A percentile compares a stretch with the other conserved stretches of the same genome.
These are phyloP conservation scores for Cyrtonyx montezumae DNA, from an alignment of 2,113 vertebrate genomes.

Conservation along the genomic window DNA sequence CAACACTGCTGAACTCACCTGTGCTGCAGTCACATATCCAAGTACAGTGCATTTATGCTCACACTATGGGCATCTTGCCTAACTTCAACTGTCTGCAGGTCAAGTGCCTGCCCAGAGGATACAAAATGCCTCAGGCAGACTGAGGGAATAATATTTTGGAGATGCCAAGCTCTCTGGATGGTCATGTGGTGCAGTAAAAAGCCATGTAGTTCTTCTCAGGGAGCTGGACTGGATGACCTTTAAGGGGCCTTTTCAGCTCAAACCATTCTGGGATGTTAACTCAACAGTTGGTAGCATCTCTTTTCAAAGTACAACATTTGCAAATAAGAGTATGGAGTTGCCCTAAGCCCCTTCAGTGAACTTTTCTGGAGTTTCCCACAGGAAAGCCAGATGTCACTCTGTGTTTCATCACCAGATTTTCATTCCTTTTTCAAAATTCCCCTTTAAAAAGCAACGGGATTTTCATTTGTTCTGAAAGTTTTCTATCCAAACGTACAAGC, in stretches of 20 bases:
- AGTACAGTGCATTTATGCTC: neutral
- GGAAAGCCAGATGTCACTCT: neutral
- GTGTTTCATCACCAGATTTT: neutral
- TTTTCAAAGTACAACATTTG: neutral
- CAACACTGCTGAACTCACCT: neutral
- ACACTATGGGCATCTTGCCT: rapidly evolving
- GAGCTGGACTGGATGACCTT: no score
- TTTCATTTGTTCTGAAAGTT: neutral
- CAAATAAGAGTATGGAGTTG: neutral
- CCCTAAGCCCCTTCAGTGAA: neutral
- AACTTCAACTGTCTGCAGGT: neutral
- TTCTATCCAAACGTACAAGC: neutral
- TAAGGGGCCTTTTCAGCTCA: no score
- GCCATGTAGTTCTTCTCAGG: neutral
- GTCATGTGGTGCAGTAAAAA: neutral
- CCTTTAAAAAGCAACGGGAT: neutral
- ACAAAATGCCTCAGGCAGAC: neutral
- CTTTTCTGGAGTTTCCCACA: neutral
- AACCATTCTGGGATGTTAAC: no score
- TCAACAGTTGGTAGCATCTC: neutral
- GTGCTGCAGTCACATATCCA: neutral
- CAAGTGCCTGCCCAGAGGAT: neutral
- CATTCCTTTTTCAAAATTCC: neutral
- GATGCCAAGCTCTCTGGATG: neutral
- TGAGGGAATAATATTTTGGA: neutral